phyloP scores from a whole-genome alignment of 2,113 vertebrate species.

The Hydrolagus affinis region DNA sequence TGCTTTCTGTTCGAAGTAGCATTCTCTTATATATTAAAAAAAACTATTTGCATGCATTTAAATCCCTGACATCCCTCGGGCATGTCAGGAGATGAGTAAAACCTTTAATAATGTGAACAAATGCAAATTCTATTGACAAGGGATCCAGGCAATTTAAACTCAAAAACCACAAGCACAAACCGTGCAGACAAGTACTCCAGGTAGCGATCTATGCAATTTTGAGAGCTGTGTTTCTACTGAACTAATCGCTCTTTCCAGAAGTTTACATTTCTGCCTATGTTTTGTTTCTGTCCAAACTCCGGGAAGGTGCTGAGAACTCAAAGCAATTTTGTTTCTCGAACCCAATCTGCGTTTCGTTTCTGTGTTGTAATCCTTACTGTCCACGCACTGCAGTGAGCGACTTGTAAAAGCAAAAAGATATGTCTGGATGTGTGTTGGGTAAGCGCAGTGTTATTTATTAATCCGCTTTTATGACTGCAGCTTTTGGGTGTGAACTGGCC shows the following conservation, averaged over 20 bases:
- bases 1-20: too few relatives aligned
- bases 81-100: not conserved
- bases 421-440: too few relatives aligned
- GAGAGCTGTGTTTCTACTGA: not conserved
- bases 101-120: not conserved
- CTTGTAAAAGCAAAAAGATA: too few relatives aligned
- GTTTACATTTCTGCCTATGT: not conserved
- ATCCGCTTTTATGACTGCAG: not conserved
- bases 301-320: too few relatives aligned
- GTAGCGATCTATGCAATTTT: conserved; percentile 25
- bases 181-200: conserved; percentile 19
- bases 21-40: too few relatives aligned
- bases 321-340: too few relatives aligned
- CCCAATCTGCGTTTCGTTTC: too few relatives aligned
- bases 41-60: not conserved
- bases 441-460: too few relatives aligned
- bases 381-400: conserved; percentile 15
- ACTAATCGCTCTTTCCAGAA: conserved; percentile 9
- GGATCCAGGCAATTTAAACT: too few relatives aligned
- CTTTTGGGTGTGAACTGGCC: conserved; percentile 10
- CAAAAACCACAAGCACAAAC: not conserved
- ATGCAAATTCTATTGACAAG: too few relatives aligned
- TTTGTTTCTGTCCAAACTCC: too few relatives aligned
- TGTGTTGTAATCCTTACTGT: not conserved
- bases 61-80: not conserved